Percentiles rank a stretch among this genome's conserved stretches.
These are phyloP conservation scores for Phodopus roborovskii DNA, from an alignment of 2,113 vertebrate genomes.

Conservation along the genomic window DNA sequence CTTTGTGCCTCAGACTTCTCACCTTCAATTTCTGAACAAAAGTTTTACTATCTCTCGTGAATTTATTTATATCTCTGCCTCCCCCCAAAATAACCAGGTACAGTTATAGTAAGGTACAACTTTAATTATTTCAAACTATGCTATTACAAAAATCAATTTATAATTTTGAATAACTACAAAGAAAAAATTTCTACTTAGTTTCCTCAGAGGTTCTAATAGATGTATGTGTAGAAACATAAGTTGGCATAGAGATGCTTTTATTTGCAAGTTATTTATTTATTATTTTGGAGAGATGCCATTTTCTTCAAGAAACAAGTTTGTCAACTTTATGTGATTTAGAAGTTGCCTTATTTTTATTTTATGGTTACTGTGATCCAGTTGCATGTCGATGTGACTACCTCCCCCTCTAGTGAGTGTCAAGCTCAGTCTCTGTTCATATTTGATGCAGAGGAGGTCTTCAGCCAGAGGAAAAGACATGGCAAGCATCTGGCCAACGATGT, in stretches of 20 bases:
- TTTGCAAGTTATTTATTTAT: neutral
- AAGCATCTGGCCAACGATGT: neutral
- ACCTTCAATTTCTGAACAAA: neutral
- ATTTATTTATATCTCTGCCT: neutral
- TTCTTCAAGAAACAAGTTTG: slow-evolving; percentile 41
- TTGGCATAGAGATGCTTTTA: neutral
- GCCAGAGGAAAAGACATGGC: neutral
- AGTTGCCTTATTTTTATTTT: slow-evolving; percentile 6
- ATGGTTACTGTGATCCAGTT: neutral
- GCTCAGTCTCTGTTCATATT: neutral
- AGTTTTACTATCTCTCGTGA: neutral
- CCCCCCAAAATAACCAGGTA: neutral
- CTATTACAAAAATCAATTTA: slow-evolving; percentile 17
- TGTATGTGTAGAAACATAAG: neutral
- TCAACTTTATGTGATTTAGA: slow-evolving; percentile 23
- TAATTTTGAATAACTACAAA: slow-evolving; percentile 31
- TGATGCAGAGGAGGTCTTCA: neutral
- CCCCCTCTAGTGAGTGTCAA: neutral
- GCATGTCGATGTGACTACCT: neutral
- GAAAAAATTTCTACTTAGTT: neutral
- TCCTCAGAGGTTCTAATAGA: neutral
- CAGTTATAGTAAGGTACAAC: neutral
- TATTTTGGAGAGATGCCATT: neutral
- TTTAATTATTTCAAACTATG: slow-evolving; percentile 39
- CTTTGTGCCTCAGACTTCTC: neutral